phyloP scores from a whole-genome alignment of 2,888 invertebrate species.

The Troides helena region DNA sequence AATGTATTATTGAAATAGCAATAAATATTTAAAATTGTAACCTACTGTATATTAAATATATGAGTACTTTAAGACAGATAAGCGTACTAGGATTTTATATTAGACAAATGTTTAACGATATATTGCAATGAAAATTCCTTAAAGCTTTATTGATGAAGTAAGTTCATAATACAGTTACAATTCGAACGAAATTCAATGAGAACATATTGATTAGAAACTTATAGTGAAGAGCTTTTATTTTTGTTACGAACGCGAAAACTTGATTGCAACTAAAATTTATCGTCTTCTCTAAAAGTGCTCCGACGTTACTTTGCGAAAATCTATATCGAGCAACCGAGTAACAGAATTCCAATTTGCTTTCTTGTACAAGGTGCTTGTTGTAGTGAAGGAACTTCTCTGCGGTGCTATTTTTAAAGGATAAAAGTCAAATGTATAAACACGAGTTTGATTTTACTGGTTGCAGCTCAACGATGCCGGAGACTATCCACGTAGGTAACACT shows the following conservation, averaged over 20 bases:
- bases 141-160: no score
- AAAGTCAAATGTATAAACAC: slow-evolving; percentile 14
- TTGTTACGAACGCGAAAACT: slow-evolving; percentile 17
- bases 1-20: no score
- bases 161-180: not conserved
- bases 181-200: slow-evolving; percentile 3
- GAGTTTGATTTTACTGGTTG: no score
- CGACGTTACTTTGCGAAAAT: slow-evolving; percentile 24
- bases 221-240: slow-evolving; percentile 6
- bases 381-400: slow-evolving; percentile 26
- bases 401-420: slow-evolving; percentile 27
- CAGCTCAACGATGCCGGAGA: no score
- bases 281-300: slow-evolving; percentile 17
- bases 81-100: no score
- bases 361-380: slow-evolving; percentile 25
- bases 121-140: no score
- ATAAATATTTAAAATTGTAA: no score
- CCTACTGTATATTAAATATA: no score
- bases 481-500: no score
- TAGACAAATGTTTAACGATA: no score
- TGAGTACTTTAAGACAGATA: no score
- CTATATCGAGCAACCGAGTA: slow-evolving; percentile 25
- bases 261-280: slow-evolving; percentile 26
- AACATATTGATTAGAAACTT: not conserved
- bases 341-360: slow-evolving; percentile 30